Percentiles rank a stretch among this genome's conserved stretches.
Evolutionary conservation across 1,140 invertebrate species (phyloP).

Genomic region (Drosophila fuyamai): DNA sequence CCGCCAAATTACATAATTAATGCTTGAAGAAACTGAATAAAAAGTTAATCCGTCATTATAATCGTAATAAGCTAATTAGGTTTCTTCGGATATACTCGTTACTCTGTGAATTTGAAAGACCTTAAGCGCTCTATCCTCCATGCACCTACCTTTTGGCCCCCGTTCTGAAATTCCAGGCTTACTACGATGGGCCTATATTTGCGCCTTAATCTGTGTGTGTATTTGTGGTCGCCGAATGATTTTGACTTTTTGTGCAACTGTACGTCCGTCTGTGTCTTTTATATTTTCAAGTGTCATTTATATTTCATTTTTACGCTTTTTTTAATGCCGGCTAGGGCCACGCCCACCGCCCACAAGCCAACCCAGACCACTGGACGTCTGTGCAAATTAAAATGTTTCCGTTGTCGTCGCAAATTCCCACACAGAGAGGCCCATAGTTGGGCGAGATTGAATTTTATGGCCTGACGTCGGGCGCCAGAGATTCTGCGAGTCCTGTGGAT

Average conservation of each 20-base stretch:
- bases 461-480: constrained; percentile 32
- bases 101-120: constrained; percentile 25
- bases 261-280: constrained; percentile 45
- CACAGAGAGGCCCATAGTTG: constrained; percentile 34
- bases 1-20: not conserved
- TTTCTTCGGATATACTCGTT: constrained; percentile 16
- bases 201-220: constrained; percentile 10
- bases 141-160: not conserved
- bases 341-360: constrained; percentile 22
- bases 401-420: constrained; percentile 48
- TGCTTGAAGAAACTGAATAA: not conserved
- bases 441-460: constrained; percentile 73
- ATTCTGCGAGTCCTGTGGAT: constrained; percentile 17
- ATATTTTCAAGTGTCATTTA: constrained; percentile 76
- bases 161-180: constrained; percentile 49
- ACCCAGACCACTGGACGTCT: constrained; percentile 52
- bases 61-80: constrained; percentile 17
- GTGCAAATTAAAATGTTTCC: constrained; percentile 80
- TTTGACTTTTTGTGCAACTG: constrained; percentile 66
- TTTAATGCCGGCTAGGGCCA: constrained; percentile 24
- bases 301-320: constrained; percentile 60
- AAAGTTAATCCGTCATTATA: not conserved
- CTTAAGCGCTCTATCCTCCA: not conserved
- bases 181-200: constrained; percentile 11
- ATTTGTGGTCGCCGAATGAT: constrained; percentile 55